These are phyloP conservation scores for Lysandra bellargus DNA, from an alignment of 2,888 invertebrate species.

Conservation along the genomic window DNA sequence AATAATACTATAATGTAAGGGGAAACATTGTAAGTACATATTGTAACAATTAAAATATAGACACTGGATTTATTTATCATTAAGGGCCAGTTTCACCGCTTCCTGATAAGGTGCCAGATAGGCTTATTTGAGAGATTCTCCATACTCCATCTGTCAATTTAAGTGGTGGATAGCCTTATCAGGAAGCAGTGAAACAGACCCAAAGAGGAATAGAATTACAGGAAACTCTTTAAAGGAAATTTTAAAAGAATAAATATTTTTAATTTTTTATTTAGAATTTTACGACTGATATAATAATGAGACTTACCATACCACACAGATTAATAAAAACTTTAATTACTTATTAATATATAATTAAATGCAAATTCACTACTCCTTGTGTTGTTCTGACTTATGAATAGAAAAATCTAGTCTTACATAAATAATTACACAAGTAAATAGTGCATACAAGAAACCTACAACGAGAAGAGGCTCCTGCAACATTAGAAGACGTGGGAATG, in stretches of 20 bases:
- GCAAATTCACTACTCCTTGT: slow-evolving; percentile 68
- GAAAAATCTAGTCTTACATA: slow-evolving; percentile 98
- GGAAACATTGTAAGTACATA: no score
- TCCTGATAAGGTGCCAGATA: no score
- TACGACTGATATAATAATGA: neutral
- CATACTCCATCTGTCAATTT: no score
- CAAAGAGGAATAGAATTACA: no score
- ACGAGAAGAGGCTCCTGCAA: slow-evolving; percentile 96
- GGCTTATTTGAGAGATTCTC: no score
- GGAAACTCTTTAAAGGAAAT: neutral
- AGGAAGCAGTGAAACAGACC: no score
- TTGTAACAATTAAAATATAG: no score
- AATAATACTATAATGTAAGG: no score
- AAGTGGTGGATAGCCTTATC: no score
- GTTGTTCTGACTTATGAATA: slow-evolving; percentile 85
- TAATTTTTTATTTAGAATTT: neutral
- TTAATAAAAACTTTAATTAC: slow-evolving; percentile 6
- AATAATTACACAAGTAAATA: slow-evolving; percentile 95
- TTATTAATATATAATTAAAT: neutral
- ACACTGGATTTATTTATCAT: no score
- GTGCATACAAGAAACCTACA: slow-evolving; percentile 90
- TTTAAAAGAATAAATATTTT: neutral
- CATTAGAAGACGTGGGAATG: slow-evolving; percentile 91
- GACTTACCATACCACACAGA: slow-evolving; percentile 1
- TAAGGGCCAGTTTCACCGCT: no score